phyloP scores from a whole-genome alignment of 2,797 vertebrate genomes.

The Halcyon chelicuti region DNA sequence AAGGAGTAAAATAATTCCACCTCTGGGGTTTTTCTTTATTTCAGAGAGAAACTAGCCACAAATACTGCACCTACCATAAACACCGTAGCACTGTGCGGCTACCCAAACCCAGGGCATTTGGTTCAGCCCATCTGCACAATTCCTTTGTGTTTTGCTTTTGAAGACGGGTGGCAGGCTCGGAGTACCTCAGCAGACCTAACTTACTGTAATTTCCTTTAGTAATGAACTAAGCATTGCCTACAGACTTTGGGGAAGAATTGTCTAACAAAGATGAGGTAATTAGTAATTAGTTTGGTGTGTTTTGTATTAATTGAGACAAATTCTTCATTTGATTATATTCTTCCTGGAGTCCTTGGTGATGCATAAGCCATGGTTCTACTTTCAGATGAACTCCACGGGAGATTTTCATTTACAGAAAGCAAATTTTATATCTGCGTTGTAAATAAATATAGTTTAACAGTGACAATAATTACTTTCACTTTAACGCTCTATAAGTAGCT shows the following conservation, averaged over 20 bases:
- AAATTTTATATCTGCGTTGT: neutral
- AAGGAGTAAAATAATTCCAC: neutral
- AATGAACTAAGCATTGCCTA: neutral
- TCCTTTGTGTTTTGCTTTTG: conserved; percentile 12
- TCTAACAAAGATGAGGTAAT: neutral
- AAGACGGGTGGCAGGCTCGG: neutral
- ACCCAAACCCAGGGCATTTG: rapidly evolving
- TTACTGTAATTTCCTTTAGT: neutral
- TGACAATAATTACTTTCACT: neutral
- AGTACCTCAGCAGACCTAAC: neutral
- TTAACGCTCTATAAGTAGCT: neutral
- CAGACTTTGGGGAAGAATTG: neutral
- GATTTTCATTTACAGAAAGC: conserved; percentile 4
- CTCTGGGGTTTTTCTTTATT: neutral
- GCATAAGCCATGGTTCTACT: neutral
- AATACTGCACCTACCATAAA: neutral
- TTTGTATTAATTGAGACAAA: conserved; percentile 18
- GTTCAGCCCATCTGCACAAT: neutral
- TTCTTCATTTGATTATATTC: neutral
- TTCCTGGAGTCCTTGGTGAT: neutral
- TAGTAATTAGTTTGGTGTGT: neutral
- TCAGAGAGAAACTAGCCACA: neutral
- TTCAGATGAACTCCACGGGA: neutral
- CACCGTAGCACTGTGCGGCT: neutral
- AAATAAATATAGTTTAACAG: conserved; percentile 3